These are phyloP conservation scores for Arizona elegans DNA, from an alignment of 2,113 vertebrate species.

Conservation along the genomic window DNA sequence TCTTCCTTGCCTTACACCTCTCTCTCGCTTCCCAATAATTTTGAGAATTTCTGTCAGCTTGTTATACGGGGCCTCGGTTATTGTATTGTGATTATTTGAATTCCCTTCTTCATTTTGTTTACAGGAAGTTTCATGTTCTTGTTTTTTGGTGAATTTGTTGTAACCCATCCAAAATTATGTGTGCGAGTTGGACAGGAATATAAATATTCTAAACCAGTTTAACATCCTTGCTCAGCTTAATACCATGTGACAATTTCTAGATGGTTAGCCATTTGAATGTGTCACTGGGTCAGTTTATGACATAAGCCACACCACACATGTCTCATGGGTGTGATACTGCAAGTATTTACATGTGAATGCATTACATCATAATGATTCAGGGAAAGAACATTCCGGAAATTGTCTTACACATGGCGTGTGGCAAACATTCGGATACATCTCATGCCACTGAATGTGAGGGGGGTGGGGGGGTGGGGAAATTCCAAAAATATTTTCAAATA, in stretches of 20 bases:
- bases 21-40: background rate
- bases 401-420: background rate
- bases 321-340: background rate
- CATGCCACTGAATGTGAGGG: background rate
- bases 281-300: background rate
- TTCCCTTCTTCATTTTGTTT: background rate
- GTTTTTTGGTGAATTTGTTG: background rate
- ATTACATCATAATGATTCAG: background rate
- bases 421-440: background rate
- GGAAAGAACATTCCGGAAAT: background rate
- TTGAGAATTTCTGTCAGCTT: background rate
- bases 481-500: background rate
- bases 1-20: background rate
- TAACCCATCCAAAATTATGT: background rate
- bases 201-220: background rate
- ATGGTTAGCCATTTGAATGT: background rate
- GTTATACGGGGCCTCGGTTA: background rate
- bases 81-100: background rate
- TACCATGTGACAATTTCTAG: background rate
- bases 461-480: background rate
- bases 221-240: background rate
- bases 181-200: background rate
- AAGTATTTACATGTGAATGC: background rate
- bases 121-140: background rate
- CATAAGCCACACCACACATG: background rate